Percentiles rank a stretch among this genome's conserved stretches.
phyloP scores from a whole-genome alignment of 1,140 invertebrate genomes.

The Drosophila paulistorum region DNA sequence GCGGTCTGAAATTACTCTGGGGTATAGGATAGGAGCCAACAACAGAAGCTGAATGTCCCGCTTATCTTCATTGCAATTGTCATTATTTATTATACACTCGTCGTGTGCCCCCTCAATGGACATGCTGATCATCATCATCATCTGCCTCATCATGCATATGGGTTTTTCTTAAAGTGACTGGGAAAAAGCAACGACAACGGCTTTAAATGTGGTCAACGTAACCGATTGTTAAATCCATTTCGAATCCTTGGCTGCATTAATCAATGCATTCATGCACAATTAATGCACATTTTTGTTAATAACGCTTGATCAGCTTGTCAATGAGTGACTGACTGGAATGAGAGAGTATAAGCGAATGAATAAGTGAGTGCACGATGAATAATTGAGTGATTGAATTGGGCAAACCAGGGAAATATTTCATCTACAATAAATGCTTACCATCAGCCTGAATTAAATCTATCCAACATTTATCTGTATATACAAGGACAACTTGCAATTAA shows the following conservation, averaged over 20 bases:
- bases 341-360: not conserved
- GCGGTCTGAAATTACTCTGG: conserved; percentile 35
- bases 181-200: conserved; percentile 16
- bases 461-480: too few species aligned
- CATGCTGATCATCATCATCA: too few species aligned
- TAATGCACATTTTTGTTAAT: conserved; percentile 73
- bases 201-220: conserved; percentile 49
- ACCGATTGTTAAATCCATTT: not conserved
- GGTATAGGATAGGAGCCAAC: conserved; percentile 5
- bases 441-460: conserved; percentile 8
- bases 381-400: not conserved
- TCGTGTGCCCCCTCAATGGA: conserved; percentile 2
- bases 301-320: conserved; percentile 57
- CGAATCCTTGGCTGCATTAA: conserved; percentile 56
- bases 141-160: conserved; percentile 13
- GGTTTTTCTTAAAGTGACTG: conserved; percentile 49
- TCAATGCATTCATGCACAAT: conserved; percentile 68
- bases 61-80: conserved; percentile 49
- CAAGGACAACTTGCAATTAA: not conserved
- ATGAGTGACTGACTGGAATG: conserved; percentile 1
- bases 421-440: conserved; percentile 31
- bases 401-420: conserved; percentile 9
- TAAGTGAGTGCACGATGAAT: not conserved
- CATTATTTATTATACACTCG: conserved; percentile 62
- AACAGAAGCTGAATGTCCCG: conserved; percentile 21